A percentile compares a stretch with the other conserved stretches of the same genome.
Evolutionary conservation across 2,888 invertebrate species (phyloP).

Genomic region (Tenthredo amoena): DNA sequence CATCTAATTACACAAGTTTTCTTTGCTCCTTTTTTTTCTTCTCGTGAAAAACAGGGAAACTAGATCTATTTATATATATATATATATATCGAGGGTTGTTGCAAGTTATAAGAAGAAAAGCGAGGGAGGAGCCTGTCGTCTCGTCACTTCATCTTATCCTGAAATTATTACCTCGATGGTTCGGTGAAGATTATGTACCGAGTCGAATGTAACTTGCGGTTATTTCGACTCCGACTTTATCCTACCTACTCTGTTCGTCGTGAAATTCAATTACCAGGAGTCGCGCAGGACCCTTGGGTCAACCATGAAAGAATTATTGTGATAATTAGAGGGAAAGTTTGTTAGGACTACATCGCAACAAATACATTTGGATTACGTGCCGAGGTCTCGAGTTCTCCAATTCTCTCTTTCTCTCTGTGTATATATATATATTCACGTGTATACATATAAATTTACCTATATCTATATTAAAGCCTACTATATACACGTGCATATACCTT

Average conservation of each 20-base stretch:
- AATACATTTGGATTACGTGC: conserved; percentile 4
- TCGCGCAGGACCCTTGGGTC: background rate
- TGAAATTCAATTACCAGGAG: conserved; percentile 35
- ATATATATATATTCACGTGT: background rate
- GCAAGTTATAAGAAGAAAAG: background rate
- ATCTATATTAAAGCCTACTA: background rate
- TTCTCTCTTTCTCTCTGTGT: background rate
- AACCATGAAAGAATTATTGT: conserved; percentile 23
- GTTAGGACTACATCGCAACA: conserved; percentile 9
- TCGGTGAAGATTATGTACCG: background rate
- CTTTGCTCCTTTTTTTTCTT: background rate
- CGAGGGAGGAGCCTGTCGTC: background rate
- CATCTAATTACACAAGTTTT: background rate
- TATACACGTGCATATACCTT: conserved; percentile 9
- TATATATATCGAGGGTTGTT: background rate
- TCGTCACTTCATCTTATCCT: background rate
- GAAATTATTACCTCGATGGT: background rate
- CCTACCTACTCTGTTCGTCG: background rate
- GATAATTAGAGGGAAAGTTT: conserved; percentile 48
- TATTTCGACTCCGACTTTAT: background rate
- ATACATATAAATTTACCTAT: background rate
- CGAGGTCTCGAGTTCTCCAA: background rate
- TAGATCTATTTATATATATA: background rate
- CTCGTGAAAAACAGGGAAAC: background rate
- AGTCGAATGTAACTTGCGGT: conserved; percentile 1